Percentiles rank a stretch among this genome's conserved stretches.
These are phyloP conservation scores for Gavia stellata DNA, from an alignment of 2,113 vertebrate species.

Conservation along the genomic window DNA sequence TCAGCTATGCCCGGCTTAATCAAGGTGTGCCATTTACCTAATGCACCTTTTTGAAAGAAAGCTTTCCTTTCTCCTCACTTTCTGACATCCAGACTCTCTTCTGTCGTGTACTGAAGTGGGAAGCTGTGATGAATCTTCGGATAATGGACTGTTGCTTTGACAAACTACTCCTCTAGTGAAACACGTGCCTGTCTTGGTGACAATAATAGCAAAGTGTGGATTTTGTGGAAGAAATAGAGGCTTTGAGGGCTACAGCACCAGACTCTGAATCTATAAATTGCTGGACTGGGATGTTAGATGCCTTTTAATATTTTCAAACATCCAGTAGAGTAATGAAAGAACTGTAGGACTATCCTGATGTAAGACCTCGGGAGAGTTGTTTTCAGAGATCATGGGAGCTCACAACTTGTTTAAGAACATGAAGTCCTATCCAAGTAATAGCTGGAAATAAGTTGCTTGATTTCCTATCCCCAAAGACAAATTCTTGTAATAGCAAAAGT, in stretches of 20 bases:
- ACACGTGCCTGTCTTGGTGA: background rate
- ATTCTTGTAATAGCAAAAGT: slow-evolving; percentile 61
- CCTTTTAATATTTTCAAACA: slow-evolving; percentile 67
- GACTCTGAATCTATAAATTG: slow-evolving; percentile 45
- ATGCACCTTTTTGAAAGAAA: background rate
- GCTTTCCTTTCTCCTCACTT: background rate
- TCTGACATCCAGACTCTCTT: background rate
- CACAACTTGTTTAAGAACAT: slow-evolving; percentile 57
- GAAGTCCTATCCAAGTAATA: slow-evolving; percentile 53
- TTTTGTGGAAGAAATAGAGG: slow-evolving; percentile 49
- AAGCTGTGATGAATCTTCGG: slow-evolving; percentile 39
- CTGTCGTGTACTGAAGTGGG: background rate
- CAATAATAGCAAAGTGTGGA: background rate
- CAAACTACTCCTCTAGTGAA: slow-evolving; percentile 30
- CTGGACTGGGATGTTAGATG: slow-evolving; percentile 55
- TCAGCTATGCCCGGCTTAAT: background rate
- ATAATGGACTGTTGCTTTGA: slow-evolving; percentile 39
- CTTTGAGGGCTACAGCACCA: background rate
- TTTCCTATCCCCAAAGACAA: slow-evolving; percentile 60
- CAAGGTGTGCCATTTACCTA: background rate
- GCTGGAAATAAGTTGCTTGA: slow-evolving; percentile 59
- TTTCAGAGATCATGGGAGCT: slow-evolving; percentile 49
- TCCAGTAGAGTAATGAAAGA: slow-evolving; percentile 61
- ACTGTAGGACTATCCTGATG: slow-evolving; percentile 46
- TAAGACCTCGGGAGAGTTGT: slow-evolving; percentile 45